These are phyloP conservation scores for Raja brachyura DNA, from an alignment of 2,113 vertebrate species.

Conservation along the genomic window DNA sequence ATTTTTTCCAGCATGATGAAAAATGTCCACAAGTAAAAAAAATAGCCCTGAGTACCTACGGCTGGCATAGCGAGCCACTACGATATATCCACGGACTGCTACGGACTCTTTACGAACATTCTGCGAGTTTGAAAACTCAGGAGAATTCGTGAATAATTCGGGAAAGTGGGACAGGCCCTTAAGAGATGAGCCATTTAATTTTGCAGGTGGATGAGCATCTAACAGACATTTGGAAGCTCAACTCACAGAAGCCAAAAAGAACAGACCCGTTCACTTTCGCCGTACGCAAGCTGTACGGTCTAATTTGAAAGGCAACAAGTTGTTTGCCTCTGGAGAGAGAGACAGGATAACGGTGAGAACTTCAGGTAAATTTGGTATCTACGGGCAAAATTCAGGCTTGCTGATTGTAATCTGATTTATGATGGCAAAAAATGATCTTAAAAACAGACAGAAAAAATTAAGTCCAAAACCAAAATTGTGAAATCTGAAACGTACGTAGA, in stretches of 20 bases:
- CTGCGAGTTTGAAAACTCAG: no score
- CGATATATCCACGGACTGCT: no score
- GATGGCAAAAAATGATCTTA: background rate
- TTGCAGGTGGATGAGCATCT: background rate
- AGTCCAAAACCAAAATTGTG: background rate
- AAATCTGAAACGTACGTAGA: no score
- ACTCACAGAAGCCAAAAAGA: background rate
- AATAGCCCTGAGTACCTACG: no score
- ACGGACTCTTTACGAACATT: no score
- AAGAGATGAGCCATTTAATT: background rate
- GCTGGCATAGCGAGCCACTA: no score
- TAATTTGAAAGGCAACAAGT: background rate
- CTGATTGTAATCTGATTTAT: background rate
- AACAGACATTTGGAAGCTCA: background rate
- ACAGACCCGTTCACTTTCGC: background rate
- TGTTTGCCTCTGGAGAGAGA: background rate
- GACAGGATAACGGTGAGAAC: background rate
- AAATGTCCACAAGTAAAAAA: no score
- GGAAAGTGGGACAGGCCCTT: no score
- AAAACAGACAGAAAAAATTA: background rate
- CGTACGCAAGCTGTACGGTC: background rate
- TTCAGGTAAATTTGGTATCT: background rate
- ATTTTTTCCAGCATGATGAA: no score
- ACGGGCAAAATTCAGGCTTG: background rate
- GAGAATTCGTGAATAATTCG: no score